Evolutionary conservation across 2,888 invertebrate species (phyloP).

Genomic region (Nomada fabriciana): DNA sequence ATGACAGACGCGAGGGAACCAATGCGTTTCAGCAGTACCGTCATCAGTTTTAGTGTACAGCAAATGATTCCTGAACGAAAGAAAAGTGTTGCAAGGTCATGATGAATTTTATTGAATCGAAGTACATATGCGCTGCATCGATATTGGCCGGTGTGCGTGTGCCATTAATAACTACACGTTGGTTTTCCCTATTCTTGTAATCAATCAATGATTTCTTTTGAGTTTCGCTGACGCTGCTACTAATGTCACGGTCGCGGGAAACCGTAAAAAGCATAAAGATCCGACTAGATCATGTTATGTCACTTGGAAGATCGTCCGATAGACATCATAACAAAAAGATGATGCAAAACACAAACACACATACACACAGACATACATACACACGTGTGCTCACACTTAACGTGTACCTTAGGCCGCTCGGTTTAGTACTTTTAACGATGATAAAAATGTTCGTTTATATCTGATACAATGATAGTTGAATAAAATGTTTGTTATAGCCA

Average conservation of each 20-base stretch:
- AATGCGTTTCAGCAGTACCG: conserved; percentile 13
- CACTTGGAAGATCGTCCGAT: conserved; percentile 51
- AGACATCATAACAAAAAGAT: conserved; percentile 27
- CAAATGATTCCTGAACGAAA: conserved; percentile 49
- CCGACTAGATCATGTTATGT: conserved; percentile 54
- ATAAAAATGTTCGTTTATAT: conserved; percentile 81
- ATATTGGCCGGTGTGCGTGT: conserved; percentile 61
- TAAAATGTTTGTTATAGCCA: conserved; percentile 82
- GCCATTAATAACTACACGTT: conserved; percentile 49
- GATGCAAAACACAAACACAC: conserved; percentile 46
- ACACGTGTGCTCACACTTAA: conserved; percentile 50
- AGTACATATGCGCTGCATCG: conserved; percentile 56
- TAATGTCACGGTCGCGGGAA: conserved; percentile 53
- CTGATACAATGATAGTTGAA: conserved; percentile 80
- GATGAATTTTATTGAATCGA: conserved; percentile 38
- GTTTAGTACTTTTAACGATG: conserved; percentile 79
- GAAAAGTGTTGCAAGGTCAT: conserved; percentile 28
- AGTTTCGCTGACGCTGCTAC: conserved; percentile 59
- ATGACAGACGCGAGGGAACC: not conserved
- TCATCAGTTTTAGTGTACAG: conserved; percentile 44
- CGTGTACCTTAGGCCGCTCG: conserved; percentile 71
- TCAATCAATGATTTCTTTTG: conserved; percentile 33
- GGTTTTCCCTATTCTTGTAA: conserved; percentile 50
- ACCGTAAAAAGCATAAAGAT: conserved; percentile 51
- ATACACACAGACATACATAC: conserved; percentile 19